phyloP scores from a whole-genome alignment of 2,113 vertebrate genomes.

The Bos javanicus region DNA sequence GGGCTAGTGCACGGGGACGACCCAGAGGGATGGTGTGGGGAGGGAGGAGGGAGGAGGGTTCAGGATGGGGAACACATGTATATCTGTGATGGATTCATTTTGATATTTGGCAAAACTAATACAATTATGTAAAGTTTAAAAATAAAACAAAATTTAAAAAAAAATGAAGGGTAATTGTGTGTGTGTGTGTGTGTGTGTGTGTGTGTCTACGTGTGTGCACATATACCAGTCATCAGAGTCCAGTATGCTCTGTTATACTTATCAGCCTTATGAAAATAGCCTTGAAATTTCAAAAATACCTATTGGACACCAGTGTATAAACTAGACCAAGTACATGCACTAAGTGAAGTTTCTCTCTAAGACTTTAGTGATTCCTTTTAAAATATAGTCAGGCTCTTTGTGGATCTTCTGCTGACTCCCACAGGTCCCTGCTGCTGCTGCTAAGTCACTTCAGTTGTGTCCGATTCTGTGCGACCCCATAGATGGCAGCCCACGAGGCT shows the following conservation, averaged over 20 bases:
- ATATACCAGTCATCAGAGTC: background rate
- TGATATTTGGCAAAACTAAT: too few relatives aligned
- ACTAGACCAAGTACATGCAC: background rate
- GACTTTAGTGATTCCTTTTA: background rate
- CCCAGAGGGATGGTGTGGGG: too few relatives aligned
- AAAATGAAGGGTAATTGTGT: background rate
- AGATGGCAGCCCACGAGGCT: too few relatives aligned
- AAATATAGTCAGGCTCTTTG: background rate
- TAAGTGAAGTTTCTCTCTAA: background rate
- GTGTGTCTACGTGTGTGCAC: background rate
- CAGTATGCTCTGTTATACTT: background rate
- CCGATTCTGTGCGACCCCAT: fast-evolving
- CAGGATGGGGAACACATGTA: too few relatives aligned
- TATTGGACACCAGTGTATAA: background rate
- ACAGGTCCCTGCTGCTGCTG: background rate
- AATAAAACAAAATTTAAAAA: too few relatives aligned
- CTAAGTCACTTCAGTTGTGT: too few relatives aligned
- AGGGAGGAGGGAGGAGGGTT: too few relatives aligned
- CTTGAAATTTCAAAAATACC: background rate
- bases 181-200: background rate
- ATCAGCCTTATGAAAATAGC: background rate
- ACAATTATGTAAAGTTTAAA: too few relatives aligned
- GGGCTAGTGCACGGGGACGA: too few relatives aligned
- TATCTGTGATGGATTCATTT: too few relatives aligned
- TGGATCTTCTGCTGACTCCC: background rate